Conservation (phyloP, 2,888 invertebrate species). For the Pammene aurita region DNA sequence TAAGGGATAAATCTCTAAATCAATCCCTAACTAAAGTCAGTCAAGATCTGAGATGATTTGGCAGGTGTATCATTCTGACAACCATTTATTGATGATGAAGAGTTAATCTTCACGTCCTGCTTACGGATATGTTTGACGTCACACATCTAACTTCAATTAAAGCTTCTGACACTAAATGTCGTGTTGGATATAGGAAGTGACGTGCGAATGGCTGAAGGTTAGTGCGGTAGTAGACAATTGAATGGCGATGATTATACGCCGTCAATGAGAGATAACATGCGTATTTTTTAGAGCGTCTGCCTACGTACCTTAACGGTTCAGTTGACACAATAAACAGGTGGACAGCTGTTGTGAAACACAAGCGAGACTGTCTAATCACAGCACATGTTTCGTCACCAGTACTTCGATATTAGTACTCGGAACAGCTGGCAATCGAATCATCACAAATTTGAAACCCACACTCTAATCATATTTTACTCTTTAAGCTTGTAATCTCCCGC, state of each 20-base stretch:
- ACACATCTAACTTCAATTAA: conserved; percentile 1
- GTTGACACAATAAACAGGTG: conserved; percentile 68
- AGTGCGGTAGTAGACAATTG: conserved; percentile 33
- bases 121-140: not conserved
- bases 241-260: conserved; percentile 16
- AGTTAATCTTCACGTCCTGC: not conserved
- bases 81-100: no score
- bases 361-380: conserved; percentile 56
- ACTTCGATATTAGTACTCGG: conserved; percentile 7
- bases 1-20: no score
- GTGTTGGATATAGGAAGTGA: conserved; percentile 18
- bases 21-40: no score
- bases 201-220: conserved; percentile 19
- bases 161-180: conserved; percentile 17
- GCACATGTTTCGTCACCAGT: conserved; percentile 19
- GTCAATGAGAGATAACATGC: conserved; percentile 36
- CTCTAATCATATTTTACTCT: no score
- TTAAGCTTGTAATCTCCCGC: no score
- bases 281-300: conserved; percentile 35
- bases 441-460: not conserved
- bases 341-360: conserved; percentile 67
- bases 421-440: not conserved
- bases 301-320: conserved; percentile 60
- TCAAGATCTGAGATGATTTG: not conserved
- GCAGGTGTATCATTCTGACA: no score